Evolutionary conservation across 2,113 vertebrate genomes (phyloP), one percentile per base, ranked within the genome.

Genomic region (Bubalus kerabau): DNA sequence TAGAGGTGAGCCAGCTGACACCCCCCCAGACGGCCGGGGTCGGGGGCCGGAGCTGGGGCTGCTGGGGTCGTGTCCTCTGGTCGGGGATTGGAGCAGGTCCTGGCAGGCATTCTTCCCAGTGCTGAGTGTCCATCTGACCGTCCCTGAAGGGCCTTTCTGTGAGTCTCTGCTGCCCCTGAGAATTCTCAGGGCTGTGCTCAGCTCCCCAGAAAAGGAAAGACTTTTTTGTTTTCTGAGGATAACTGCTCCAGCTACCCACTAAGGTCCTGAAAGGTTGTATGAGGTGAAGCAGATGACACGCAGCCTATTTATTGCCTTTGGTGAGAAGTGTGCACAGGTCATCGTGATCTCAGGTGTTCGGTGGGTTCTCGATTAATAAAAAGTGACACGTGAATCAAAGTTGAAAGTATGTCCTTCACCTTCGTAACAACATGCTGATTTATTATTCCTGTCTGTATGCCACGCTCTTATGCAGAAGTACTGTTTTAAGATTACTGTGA

Each of bases 51-150:
- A 1, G n/a, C 3, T 13, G 17, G n/a, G 36, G 32, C 26, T 3
- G 15, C 54, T 56, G 64, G 71, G 26, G 16, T 15, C 12, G 0
- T 7, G 21, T 17, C 2, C 8, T 0, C 23, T 9, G 36, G 62
- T 46, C 40, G 1, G 3, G 2, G 87, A 5, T 6, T 0, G 5
- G 71, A n/a, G 17, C n/a, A 1, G 3, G 56, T 59, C 81, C 8
- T 6, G 1, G 24, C 11, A 16, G 28, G 9, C 5, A 0, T 12
- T 21, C 40, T 48, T n/a, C 16, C 76, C 5, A 40, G 17, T 4
- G 32, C 32, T 13, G 15, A 28, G 87, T 57, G 14, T 83, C 78
- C 23, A 12, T 71, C 84, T 71, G 26, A n/a, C 89, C 30, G 1
- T 43, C 94, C 17, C 43, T 67, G 91, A 71, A 16, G 28, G 4